Conservation (phyloP, 2,113 vertebrate species). For the Motacilla tschutschensis region DNA sequence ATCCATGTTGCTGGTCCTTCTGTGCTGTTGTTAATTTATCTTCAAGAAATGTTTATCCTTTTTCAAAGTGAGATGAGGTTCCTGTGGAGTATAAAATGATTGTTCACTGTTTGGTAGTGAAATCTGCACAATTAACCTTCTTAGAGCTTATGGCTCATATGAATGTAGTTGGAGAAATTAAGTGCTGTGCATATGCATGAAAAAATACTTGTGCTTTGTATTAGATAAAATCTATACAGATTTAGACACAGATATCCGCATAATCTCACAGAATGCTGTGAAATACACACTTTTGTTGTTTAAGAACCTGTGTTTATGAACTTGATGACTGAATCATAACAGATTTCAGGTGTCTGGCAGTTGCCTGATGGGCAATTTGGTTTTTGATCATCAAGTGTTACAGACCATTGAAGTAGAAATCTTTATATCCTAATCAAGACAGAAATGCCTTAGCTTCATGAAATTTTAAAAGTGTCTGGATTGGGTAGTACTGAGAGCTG, state of each 20-base stretch:
- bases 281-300: neutral
- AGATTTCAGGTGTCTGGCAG: neutral
- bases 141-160: neutral
- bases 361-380: neutral
- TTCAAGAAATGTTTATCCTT: neutral
- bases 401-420: neutral
- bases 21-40: neutral
- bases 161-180: neutral
- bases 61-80: neutral
- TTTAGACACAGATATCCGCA: neutral
- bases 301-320: neutral
- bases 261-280: neutral
- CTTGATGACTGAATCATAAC: neutral
- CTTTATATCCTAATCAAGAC: neutral
- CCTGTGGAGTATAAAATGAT: neutral
- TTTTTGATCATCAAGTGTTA: neutral
- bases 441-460: neutral
- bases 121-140: neutral
- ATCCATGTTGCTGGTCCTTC: neutral
- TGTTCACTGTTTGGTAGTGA: neutral
- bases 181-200: neutral
- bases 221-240: neutral
- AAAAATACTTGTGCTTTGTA: neutral
- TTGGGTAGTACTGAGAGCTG: neutral
- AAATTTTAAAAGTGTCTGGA: neutral